phyloP scores from a whole-genome alignment of 2,113 vertebrate species.

The Psephotus haematonotus region DNA sequence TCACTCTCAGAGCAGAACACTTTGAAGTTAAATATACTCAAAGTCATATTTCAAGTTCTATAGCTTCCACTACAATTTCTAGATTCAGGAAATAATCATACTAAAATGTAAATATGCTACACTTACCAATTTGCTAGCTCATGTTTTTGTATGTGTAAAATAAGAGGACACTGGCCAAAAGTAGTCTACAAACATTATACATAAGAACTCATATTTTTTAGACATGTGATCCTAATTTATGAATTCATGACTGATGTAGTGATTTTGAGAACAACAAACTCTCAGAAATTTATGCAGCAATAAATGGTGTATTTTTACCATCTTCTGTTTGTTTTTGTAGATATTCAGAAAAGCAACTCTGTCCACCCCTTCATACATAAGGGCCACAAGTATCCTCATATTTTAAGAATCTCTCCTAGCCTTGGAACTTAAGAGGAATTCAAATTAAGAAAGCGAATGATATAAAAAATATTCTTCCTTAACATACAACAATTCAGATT shows the following conservation, averaged over 20 bases:
- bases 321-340: background rate
- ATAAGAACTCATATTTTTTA: background rate
- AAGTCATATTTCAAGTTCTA: background rate
- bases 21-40: background rate
- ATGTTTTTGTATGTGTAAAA: background rate
- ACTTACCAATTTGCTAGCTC: background rate
- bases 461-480: background rate
- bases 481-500: background rate
- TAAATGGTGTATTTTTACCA: background rate
- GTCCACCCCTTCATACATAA: background rate
- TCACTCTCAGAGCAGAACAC: background rate
- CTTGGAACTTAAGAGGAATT: background rate
- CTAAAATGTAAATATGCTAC: background rate
- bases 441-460: background rate
- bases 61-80: background rate
- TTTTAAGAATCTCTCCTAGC: background rate
- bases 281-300: background rate
- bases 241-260: background rate
- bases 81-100: background rate
- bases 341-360: background rate
- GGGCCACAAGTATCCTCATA: background rate
- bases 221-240: background rate
- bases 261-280: background rate
- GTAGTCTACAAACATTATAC: background rate
- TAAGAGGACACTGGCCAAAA: background rate